Evolutionary conservation across 92 coral and sea anemone species (phyloP).

Genomic region (Metridium senile): DNA sequence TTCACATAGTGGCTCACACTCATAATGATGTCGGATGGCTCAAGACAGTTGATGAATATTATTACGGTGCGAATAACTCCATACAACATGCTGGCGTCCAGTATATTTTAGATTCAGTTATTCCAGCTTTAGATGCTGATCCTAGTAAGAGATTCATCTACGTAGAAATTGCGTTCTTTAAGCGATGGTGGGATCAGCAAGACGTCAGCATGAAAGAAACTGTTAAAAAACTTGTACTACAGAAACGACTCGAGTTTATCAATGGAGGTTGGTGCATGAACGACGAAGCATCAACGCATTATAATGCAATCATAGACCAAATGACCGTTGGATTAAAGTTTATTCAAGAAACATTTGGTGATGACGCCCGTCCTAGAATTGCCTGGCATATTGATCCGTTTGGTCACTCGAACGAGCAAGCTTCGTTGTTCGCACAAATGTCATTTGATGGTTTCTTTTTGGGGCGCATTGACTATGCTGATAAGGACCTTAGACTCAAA

Average conservation of each 20-base stretch:
- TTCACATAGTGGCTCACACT: constrained; percentile 93
- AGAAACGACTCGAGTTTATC: constrained; percentile 81
- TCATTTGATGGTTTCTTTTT: constrained; percentile 97
- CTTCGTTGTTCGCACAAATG: constrained; percentile 96
- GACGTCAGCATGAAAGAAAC: constrained; percentile 42
- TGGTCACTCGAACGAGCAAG: constrained; percentile 97
- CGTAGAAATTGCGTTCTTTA: constrained; percentile 95
- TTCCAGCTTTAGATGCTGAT: constrained; percentile 79
- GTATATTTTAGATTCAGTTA: constrained; percentile 93
- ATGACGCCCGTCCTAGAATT: constrained; percentile 84
- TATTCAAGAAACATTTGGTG: constrained; percentile 85
- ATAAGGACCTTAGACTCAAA: constrained; percentile 58
- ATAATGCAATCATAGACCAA: constrained; percentile 94
- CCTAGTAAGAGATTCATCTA: constrained; percentile 80
- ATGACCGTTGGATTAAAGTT: constrained; percentile 92
- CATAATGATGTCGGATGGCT: constrained; percentile 98
- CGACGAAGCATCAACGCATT: constrained; percentile 94
- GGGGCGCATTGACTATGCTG: constrained; percentile 81
- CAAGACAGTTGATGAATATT: constrained; percentile 92
- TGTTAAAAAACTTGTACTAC: constrained; percentile 72
- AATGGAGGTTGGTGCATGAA: constrained; percentile 99
- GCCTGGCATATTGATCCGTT: constrained; percentile 99
- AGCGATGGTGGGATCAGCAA: constrained; percentile 95
- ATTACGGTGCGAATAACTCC: constrained; percentile 82
- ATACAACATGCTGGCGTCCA: constrained; percentile 97